These are phyloP conservation scores for Syrmaticus mikado DNA, from an alignment of 2,113 vertebrate species.

Conservation along the genomic window DNA sequence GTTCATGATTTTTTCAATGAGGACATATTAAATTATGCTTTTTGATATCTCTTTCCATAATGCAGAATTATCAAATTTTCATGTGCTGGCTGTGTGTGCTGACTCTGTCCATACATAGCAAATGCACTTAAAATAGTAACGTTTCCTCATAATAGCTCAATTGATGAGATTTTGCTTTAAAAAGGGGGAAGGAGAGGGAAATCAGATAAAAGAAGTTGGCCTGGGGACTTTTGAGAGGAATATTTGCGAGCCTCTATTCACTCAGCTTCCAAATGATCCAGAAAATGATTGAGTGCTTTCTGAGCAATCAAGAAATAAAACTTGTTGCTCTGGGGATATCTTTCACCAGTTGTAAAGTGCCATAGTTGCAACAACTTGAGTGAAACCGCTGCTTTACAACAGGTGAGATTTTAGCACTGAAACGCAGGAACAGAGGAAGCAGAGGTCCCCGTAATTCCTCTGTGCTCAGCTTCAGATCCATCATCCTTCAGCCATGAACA, in stretches of 20 bases:
- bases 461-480: constrained; percentile 24
- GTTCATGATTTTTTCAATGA: constrained; percentile 65
- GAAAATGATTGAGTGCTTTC: neutral
- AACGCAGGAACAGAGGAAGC: neutral
- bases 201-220: constrained; percentile 17
- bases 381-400: neutral
- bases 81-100: constrained; percentile 50
- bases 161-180: constrained; percentile 45
- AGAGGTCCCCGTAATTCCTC: constrained; percentile 6
- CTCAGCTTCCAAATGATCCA: constrained; percentile 3
- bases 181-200: neutral
- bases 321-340: neutral
- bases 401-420: neutral
- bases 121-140: constrained; percentile 64
- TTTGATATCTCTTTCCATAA: constrained; percentile 68
- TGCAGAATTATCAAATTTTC: constrained; percentile 62
- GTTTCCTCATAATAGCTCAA: constrained; percentile 5
- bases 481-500: neutral
- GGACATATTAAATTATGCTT: constrained; percentile 72
- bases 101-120: constrained; percentile 63
- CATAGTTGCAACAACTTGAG: neutral
- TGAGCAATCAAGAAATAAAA: constrained; percentile 27
- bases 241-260: neutral
- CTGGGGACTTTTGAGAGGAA: neutral
- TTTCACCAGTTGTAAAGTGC: neutral